phyloP scores from a whole-genome alignment of 2,797 vertebrate genomes.

The Ispidina picta region DNA sequence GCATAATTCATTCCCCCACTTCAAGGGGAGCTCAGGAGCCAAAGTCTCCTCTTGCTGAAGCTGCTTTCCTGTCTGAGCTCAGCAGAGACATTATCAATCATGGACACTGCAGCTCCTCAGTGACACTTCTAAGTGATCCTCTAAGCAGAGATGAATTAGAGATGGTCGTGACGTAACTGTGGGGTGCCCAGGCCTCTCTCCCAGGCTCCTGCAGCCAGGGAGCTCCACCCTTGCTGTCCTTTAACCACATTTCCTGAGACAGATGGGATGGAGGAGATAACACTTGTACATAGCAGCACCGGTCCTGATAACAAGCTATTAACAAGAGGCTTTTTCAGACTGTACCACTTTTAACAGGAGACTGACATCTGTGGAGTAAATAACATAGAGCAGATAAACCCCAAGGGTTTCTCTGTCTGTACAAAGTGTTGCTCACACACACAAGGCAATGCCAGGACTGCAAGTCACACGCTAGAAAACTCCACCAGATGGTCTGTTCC shows the following conservation, averaged over 20 bases:
- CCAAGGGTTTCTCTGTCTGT: too few relatives aligned
- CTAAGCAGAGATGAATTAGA: neutral
- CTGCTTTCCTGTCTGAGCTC: neutral
- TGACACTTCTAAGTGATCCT: constrained; percentile 21
- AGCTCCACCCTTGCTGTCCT: neutral
- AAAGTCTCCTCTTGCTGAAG: constrained; percentile 49
- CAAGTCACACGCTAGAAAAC: neutral
- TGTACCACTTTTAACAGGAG: neutral
- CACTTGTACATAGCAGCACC: neutral
- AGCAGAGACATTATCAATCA: neutral
- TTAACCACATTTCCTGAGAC: constrained; percentile 10
- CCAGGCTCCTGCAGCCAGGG: neutral
- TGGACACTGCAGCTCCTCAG: neutral
- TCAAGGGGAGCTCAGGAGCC: constrained; percentile 55
- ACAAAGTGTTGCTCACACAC: neutral
- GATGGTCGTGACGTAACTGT: rapidly evolving
- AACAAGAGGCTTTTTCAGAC: constrained; percentile 8
- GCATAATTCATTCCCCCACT: constrained; percentile 48
- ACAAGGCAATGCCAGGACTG: neutral
- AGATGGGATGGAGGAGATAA: constrained; percentile 31
- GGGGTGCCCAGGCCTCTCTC: neutral
- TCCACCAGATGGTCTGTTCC: neutral
- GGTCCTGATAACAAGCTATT: constrained; percentile 18
- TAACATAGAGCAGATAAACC: neutral
- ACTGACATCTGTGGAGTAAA: neutral